phyloP scores from a whole-genome alignment of 1,140 invertebrate species.

The Drosophila subobscura region DNA sequence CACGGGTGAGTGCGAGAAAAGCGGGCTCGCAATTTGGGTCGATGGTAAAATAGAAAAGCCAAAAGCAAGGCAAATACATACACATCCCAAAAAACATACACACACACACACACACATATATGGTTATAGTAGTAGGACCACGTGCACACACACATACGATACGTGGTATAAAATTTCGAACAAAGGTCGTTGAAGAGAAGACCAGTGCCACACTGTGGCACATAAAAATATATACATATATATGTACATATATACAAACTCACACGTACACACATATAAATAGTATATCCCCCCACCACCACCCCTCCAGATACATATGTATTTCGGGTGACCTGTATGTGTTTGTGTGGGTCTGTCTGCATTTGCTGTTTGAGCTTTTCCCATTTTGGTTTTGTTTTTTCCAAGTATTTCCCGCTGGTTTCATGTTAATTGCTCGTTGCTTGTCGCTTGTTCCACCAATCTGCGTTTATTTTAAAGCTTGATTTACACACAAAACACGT shows the following conservation, averaged over 20 bases:
- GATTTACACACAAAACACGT: conserved; percentile 72
- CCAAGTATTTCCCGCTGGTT: conserved; percentile 58
- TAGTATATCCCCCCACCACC: not conserved
- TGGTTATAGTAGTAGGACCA: not conserved
- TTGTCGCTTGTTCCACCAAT: conserved; percentile 77
- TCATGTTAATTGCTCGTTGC: conserved; percentile 80
- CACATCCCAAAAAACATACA: conserved; percentile 20
- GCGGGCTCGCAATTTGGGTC: conserved; percentile 77
- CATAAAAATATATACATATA: conserved; percentile 58
- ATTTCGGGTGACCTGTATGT: conserved; percentile 34
- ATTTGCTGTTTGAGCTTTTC: conserved; percentile 38
- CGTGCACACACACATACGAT: conserved; percentile 17
- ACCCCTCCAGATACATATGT: conserved; percentile 3
- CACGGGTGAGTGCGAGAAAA: conserved; percentile 43
- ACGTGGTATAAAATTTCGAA: conserved; percentile 58
- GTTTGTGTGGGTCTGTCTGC: conserved; percentile 49
- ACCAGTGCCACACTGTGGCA: conserved; percentile 47
- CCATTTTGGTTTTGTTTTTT: conserved; percentile 35
- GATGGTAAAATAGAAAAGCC: conserved; percentile 82
- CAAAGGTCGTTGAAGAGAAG: conserved; percentile 73
- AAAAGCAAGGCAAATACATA: conserved; percentile 68
- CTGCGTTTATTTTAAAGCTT: conserved; percentile 81
- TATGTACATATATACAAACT: conserved; percentile 10
- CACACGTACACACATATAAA: conserved; percentile 13
- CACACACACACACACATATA: conserved; percentile 8